Conservation (phyloP, 2,797 vertebrate genomes). For the Phataginus tetradactyla region DNA sequence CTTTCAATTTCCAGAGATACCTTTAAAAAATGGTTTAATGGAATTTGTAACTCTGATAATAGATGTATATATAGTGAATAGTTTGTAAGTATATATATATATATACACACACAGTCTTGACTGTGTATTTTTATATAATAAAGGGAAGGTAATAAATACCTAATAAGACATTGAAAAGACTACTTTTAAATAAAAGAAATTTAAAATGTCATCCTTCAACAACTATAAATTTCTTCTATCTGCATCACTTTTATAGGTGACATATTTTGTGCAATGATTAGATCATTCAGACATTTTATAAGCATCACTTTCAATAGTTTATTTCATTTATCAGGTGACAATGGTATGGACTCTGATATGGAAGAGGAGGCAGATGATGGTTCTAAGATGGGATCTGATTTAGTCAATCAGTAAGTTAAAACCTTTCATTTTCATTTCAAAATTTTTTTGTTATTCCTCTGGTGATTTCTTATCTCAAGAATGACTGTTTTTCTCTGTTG, state of each 20-base stretch:
- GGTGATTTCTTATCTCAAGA: conserved; percentile 22
- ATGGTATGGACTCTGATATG: conserved; percentile 87
- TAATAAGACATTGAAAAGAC: neutral
- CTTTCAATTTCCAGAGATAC: neutral
- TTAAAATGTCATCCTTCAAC: neutral
- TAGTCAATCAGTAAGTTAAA: conserved; percentile 93
- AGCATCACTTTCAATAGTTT: conserved; percentile 71
- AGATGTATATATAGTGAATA: neutral
- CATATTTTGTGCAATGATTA: neutral
- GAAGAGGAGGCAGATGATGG: conserved; percentile 86
- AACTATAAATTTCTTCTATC: neutral
- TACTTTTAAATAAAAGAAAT: conserved; percentile 9
- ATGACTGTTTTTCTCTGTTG: conserved; percentile 16
- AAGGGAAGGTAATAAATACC: neutral
- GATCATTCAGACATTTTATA: conserved; percentile 3
- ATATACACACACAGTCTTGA: neutral
- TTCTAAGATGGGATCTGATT: conserved; percentile 83
- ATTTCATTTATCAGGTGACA: conserved; percentile 90
- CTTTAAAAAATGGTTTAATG: neutral
- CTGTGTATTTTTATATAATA: neutral
- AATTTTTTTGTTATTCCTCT: conserved; percentile 55
- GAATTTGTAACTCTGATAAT: neutral
- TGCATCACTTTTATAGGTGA: neutral
- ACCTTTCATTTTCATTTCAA: conserved; percentile 61
- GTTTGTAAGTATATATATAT: neutral